phyloP scores from a whole-genome alignment of 1,140 invertebrate species.

The Macrotrachela quadricornifera region DNA sequence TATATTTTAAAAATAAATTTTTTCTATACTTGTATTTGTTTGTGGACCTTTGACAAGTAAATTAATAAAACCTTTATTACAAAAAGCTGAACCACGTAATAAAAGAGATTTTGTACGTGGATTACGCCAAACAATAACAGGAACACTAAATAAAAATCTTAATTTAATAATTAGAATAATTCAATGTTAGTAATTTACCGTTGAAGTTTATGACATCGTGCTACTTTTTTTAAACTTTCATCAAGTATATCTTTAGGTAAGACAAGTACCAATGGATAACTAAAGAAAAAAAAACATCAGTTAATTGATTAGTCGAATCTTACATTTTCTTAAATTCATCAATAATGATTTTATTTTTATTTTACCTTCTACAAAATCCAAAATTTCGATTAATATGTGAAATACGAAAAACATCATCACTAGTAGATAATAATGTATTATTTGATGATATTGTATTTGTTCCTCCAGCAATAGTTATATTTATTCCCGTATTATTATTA shows the following conservation, averaged over 20 bases:
- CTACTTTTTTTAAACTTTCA: background rate
- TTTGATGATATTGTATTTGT: background rate
- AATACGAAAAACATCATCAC: too few species aligned
- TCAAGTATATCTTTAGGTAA: background rate
- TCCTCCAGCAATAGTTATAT: background rate
- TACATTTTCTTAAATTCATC: too few species aligned
- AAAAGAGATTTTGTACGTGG: constrained; percentile 61
- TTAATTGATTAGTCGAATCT: too few species aligned
- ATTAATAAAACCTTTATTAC: constrained; percentile 9
- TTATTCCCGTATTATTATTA: background rate
- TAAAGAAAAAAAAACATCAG: background rate
- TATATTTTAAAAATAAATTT: too few species aligned
- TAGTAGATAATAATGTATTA: background rate
- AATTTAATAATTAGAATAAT: too few species aligned
- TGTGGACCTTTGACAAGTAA: background rate
- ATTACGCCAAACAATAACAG: constrained; percentile 76
- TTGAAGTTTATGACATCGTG: background rate
- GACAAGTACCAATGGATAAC: background rate
- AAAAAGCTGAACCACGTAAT: constrained; percentile 35
- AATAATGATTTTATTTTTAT: background rate
- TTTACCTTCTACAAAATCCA: too few species aligned
- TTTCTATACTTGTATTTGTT: background rate
- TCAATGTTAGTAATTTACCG: background rate
- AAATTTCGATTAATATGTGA: too few species aligned
- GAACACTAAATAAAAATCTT: constrained; percentile 40